These are phyloP conservation scores for Andrena trimmerana DNA, from an alignment of 2,888 invertebrate species.

Conservation along the genomic window DNA sequence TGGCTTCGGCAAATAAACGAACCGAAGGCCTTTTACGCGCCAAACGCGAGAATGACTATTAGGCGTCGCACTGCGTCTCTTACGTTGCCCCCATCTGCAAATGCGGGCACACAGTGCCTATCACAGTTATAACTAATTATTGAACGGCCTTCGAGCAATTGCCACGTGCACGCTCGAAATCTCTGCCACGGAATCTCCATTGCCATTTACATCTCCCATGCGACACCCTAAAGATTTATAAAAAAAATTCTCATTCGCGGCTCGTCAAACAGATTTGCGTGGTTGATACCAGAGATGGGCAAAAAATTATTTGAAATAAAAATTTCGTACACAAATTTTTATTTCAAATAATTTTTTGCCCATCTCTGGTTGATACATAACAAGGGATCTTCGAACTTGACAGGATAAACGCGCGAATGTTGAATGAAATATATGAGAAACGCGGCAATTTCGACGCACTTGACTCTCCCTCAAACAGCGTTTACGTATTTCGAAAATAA, in stretches of 20 bases:
- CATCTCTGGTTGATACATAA: neutral
- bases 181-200: slow-evolving; percentile 43
- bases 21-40: slow-evolving; percentile 54
- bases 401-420: too few species aligned
- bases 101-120: slow-evolving; percentile 79
- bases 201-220: slow-evolving; percentile 33
- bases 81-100: slow-evolving; percentile 61
- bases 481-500: neutral
- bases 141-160: slow-evolving; percentile 78
- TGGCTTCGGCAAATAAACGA: slow-evolving; percentile 47
- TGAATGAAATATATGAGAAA: too few species aligned
- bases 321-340: too few species aligned
- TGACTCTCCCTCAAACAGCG: too few species aligned
- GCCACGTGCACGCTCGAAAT: slow-evolving; percentile 50
- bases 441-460: too few species aligned
- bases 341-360: too few species aligned
- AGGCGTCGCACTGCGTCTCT: slow-evolving; percentile 54
- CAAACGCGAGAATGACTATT: slow-evolving; percentile 59
- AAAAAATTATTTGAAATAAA: too few species aligned
- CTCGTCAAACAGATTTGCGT: neutral
- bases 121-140: slow-evolving; percentile 81
- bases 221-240: neutral
- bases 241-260: neutral
- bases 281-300: too few species aligned
- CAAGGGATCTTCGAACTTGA: neutral